phyloP scores from a whole-genome alignment of 2,797 vertebrate genomes.

The Manis crassicaudata region DNA sequence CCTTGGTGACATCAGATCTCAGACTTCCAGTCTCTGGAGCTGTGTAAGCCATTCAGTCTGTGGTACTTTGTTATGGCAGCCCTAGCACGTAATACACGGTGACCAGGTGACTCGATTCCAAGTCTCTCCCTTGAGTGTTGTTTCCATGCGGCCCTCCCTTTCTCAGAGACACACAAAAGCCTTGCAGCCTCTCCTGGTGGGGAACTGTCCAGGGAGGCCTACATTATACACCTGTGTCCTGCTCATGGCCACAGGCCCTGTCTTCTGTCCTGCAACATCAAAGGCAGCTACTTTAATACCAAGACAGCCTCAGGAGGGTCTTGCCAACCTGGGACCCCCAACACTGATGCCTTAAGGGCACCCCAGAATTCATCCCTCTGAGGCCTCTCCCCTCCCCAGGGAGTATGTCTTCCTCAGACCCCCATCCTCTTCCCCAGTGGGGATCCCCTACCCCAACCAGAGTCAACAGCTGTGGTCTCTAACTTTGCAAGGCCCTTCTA shows the following conservation, averaged over 20 bases:
- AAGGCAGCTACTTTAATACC: neutral
- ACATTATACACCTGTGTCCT: neutral
- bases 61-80: neutral
- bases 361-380: neutral
- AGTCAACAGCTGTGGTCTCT: neutral
- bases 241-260: neutral
- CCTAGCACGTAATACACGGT: neutral
- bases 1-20: neutral
- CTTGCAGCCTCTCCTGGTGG: neutral
- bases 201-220: neutral
- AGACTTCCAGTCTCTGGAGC: neutral
- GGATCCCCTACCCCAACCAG: neutral
- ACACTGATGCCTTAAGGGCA: neutral
- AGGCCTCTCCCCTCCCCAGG: neutral
- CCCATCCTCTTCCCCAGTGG: neutral
- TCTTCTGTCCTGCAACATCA: neutral
- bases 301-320: neutral
- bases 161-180: neutral
- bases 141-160: neutral
- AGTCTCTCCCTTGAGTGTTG: neutral
- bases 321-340: neutral
- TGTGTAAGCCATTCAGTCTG: neutral
- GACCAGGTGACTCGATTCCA: neutral
- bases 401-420: neutral
- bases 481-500: neutral